Base-by-base conservation (phyloP, 2,888 invertebrate species). In the Pristionchus fissidentatus region DNA sequence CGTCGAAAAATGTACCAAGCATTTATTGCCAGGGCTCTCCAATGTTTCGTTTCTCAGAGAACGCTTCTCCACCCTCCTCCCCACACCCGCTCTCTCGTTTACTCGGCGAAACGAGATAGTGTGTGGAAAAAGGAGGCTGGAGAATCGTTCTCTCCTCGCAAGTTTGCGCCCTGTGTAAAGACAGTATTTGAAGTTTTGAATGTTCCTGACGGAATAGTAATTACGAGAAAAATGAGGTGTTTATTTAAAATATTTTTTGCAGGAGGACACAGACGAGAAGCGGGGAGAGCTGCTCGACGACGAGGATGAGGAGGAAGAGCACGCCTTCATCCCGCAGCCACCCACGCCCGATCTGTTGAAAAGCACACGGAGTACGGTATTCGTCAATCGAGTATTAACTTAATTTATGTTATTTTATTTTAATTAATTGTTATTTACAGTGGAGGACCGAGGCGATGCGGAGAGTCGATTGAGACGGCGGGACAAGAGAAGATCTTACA, bases 401-500 rank as follows among this genome's bases (percentile, higher is more conserved):
- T 2, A 19, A 38, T 7, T 29, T 5, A 19, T 26, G 29, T 5
- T 19, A n/a, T 29, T 26, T 13, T 26, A 26, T n/a, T n/a, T 29
- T 57, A 4, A 10, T 57, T n/a, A 57, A n/a, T n/a, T 35, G 8
- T 35, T 35, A 3, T 1, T 70, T 66, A n/a, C 49, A 79, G 79
- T 79, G n/a, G 79, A 79, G 29, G 79, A 57, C n/a, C 79, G 55
- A 43, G 41, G 49, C 29, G 78, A 78, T 78, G 8, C 52, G n/a
- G 38, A 38, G n/a, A 35, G 38, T n/a, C 26, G 87, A 62, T 57
- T 60, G 26, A 85, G 85, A 79, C 82, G 84, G 66, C 84, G 85
- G 55, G 89, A 88, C 35, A 90, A 90, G 73, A 85, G 90, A 77
- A 88, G 91, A 52, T 88, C 87, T 52, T 91, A 89, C 84, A 91